Base-by-base conservation (phyloP, 2,113 vertebrate genomes). In the Tragelaphus scriptus region DNA sequence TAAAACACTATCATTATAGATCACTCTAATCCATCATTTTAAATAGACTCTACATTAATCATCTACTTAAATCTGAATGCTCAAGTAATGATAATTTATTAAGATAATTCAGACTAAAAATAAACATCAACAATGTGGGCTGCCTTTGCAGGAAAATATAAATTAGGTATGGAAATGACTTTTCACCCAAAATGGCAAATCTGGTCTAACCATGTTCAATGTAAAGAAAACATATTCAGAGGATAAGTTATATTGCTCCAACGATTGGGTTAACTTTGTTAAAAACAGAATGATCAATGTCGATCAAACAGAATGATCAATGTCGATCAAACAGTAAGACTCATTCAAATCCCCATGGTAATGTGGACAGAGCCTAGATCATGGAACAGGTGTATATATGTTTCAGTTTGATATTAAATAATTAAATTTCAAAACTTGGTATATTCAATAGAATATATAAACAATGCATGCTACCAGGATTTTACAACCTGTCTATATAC, bases 11-110 rank as follows among this genome's bases (percentile, higher is more conserved):
- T 97, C 56, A 95, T 95, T 97, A 96, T 19, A 26, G 92, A 95
- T 58, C 79, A 97, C 84, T 71, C 75, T 95, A 96, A 97, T 98
- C 88, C 77, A 98, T 98, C 95, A 97, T 90, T 91, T 92, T 87
- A 91, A 96, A 95, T 80, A 95, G 77, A 89, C 59, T 91, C 47
- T 88, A 82, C 49, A 96, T 97, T 97, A 95, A 96, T 98, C 90
- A 96, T 97, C 55, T 89, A 92, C 75, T 97, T 97, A 96, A 93
- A 93, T 55, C 55, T 82, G 77, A 97, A 91, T 94, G 88, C 53
- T 85, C 68, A 95, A 96, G n/a, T 40, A 90, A 97, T 97, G 85
- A 80, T 75, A 93, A 97, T 95, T 95, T 95, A 97, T 96, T 94
- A 85, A 61, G 61, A 81, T 77, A 85, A 94, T 82, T 90, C 23